Base-by-base conservation (phyloP, 2,888 invertebrate species). In the Drosophila algonquin region DNA sequence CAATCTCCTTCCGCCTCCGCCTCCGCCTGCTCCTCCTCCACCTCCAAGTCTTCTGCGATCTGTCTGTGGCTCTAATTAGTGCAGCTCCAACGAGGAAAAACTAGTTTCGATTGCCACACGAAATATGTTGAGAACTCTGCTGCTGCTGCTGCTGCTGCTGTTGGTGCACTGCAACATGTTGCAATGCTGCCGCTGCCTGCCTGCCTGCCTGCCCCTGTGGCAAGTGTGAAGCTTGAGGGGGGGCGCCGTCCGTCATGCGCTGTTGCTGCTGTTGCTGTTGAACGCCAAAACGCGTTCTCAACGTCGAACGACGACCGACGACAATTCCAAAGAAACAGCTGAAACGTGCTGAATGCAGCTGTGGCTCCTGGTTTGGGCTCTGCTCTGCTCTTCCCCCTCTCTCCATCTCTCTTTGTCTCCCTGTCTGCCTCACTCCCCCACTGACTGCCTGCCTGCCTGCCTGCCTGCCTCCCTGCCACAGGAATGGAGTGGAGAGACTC, bases 291-390 rank as follows among this genome's bases (percentile, higher is more conserved):
- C 82, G 73, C 73, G 76, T 81, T 78, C 81, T 59, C 52, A 52
- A 52, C 71, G 62, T 12, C 12, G 10, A 32, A 35, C 12, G 10
- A 32, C 32, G 32, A 10, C 32, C 35, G 12, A 35, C 73, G 75
- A 82, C 78, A 79, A 81, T 74, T 74, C 75, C 75, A 69, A 54
- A 63, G 79, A 78, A 72, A 82, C 83, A 82, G 74, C 80, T 82
- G 74, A 80, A 67, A 78, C 71, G 77, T 80, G 77, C 55, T 65
- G 77, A 73, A 74, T 72, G 69, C 73, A 73, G 75, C 73, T 73
- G 40, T 40, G 58, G 67, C 65, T 67, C 58, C 56, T 68, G 68
- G 56, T 32, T 24, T 55, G 68, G 67, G 67, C 35, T 40, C 48
- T 45, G 21, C 21, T 21, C 40, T 48, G n/a, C n/a, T n/a, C n/a